A percentile compares a stretch with the other conserved stretches of the same genome.
Evolutionary conservation across 2,888 invertebrate species (phyloP).

Genomic region (Pocota personata): DNA sequence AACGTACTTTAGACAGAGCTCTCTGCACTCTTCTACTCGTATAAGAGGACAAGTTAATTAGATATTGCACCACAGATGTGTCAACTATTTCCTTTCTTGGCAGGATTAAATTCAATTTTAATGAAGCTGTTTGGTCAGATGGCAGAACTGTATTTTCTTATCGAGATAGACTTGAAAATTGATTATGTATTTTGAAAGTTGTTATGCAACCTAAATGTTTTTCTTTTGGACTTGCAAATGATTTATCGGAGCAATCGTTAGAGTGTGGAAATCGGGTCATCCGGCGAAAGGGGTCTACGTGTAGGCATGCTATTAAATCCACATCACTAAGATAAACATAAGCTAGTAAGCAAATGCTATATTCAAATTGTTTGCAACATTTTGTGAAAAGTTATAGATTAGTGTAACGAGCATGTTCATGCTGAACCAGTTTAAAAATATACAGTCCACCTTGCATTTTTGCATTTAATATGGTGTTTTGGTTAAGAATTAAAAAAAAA

Average conservation of each 20-base stretch:
- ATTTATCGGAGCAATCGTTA: conserved; percentile 7
- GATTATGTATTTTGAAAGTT: conserved; percentile 22
- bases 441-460: background rate
- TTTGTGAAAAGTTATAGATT: background rate
- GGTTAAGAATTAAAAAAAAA: background rate
- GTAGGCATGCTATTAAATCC: background rate
- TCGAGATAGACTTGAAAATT: conserved; percentile 22
- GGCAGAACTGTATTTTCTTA: background rate
- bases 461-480: background rate
- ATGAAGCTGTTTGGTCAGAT: conserved; percentile 6
- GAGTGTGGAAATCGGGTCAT: conserved; percentile 19
- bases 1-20: background rate
- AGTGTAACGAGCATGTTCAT: background rate
- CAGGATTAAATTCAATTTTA: conserved; percentile 47
- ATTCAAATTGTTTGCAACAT: conserved; percentile 15
- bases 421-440: background rate
- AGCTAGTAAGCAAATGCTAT: background rate
- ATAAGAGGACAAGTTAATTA: conserved; percentile 51
- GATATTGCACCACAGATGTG: conserved; percentile 28
- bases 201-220: conserved; percentile 4
- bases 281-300: background rate
- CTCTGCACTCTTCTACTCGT: conserved; percentile 17
- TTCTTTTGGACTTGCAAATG: conserved; percentile 25
- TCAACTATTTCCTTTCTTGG: conserved; percentile 43
- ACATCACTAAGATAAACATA: background rate